Conservation (phyloP, 2,797 vertebrate genomes). For the Melanotaenia parkinsoni region DNA sequence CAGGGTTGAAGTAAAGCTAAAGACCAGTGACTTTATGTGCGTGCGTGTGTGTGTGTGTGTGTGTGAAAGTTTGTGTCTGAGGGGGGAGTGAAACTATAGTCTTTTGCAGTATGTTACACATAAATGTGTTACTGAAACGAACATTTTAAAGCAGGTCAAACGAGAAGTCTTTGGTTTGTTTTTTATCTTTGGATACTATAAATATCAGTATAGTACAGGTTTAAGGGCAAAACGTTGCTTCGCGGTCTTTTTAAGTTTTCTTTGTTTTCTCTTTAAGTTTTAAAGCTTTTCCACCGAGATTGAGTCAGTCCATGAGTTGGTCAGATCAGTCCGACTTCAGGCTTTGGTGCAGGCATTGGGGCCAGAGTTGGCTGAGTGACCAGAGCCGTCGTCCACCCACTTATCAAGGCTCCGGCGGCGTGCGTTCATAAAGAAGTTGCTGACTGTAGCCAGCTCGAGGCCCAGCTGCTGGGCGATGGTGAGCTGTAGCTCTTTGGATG, state of each 20-base stretch:
- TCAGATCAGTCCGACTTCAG: conserved; percentile 88
- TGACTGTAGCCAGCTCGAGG: conserved; percentile 97
- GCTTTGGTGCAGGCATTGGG: conserved; percentile 98
- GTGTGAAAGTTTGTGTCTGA: conserved; percentile 42
- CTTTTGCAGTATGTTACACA: conserved; percentile 88
- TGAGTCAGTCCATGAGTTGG: conserved; percentile 84
- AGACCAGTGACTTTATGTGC: conserved; percentile 81
- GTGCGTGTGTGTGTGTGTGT: conserved; percentile 52
- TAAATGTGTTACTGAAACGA: conserved; percentile 90
- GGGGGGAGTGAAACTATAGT: conserved; percentile 69
- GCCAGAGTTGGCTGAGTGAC: conserved; percentile 89
- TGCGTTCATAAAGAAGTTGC: conserved; percentile 99
- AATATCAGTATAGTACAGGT: conserved; percentile 92
- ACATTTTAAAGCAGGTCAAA: conserved; percentile 93
- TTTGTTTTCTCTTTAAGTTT: conserved; percentile 84
- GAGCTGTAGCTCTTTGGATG: conserved; percentile 98
- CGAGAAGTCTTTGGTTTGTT: conserved; percentile 98
- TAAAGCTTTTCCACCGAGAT: conserved; percentile 99
- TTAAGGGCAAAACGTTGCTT: conserved; percentile 89
- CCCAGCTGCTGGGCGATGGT: conserved; percentile 99
- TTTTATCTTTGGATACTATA: conserved; percentile 97
- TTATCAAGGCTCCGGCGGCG: conserved; percentile 97
- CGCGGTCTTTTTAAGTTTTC: conserved; percentile 87
- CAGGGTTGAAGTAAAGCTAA: conserved; percentile 81
- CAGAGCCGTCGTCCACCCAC: conserved; percentile 96